phyloP scores from a whole-genome alignment of 2,888 invertebrate species.

The Adelphocoris suturalis region DNA sequence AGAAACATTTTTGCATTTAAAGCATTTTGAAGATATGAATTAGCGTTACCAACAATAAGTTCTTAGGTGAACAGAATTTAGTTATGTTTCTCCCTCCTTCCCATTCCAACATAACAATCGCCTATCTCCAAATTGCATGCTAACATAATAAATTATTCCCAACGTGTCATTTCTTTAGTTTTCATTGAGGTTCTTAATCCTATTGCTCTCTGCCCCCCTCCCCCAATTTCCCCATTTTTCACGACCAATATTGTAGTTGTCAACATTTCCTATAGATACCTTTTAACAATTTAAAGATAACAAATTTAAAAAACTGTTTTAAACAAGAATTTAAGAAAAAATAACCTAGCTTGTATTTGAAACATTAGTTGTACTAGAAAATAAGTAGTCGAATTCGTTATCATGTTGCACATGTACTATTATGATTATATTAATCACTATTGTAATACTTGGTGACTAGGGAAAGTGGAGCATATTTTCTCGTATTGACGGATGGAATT shows the following conservation, averaged over 20 bases:
- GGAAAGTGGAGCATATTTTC: constrained; percentile 74
- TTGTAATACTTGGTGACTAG: constrained; percentile 77
- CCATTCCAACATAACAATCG: no score
- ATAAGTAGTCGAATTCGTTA: constrained; percentile 66
- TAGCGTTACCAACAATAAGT: no score
- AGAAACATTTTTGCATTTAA: no score
- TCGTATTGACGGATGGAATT: constrained; percentile 72
- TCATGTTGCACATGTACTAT: constrained; percentile 81
- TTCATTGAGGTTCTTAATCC: neutral
- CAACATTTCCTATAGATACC: neutral
- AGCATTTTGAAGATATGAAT: no score
- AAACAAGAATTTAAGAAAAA: neutral
- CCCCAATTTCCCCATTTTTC: neutral
- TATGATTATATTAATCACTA: constrained; percentile 82
- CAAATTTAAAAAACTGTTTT: neutral
- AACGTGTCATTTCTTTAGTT: neutral
- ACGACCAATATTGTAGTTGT: constrained; percentile 1
- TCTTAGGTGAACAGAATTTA: no score
- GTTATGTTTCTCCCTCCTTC: no score
- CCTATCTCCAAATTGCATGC: no score
- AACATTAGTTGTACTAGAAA: constrained; percentile 37
- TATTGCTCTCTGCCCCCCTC: neutral
- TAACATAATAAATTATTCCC: no score
- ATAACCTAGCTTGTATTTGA: constrained; percentile 37
- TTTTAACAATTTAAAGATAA: neutral